Percentiles rank a stretch among this genome's conserved stretches.
These are phyloP conservation scores for Coptodon rendalli DNA, from an alignment of 2,113 vertebrate genomes.

Conservation along the genomic window DNA sequence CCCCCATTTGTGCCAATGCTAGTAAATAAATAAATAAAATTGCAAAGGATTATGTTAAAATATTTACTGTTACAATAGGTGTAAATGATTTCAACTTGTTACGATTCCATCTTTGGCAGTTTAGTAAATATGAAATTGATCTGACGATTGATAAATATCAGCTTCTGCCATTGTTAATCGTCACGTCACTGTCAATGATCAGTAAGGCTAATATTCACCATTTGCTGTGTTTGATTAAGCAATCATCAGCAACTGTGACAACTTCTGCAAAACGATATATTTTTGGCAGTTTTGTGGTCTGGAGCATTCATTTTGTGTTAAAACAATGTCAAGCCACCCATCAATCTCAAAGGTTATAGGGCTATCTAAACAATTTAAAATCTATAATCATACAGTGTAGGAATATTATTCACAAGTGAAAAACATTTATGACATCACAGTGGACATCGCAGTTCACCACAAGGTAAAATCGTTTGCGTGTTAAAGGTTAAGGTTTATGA, in stretches of 20 bases:
- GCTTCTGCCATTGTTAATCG: neutral
- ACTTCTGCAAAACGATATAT: neutral
- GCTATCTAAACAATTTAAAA: neutral
- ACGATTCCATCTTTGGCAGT: neutral
- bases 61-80: neutral
- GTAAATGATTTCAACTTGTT: neutral
- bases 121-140: neutral
- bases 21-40: neutral
- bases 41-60: neutral
- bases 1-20: neutral
- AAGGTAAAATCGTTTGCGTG: neutral
- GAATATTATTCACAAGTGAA: neutral
- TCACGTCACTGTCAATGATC: neutral
- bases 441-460: neutral
- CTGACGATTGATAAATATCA: neutral
- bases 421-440: neutral
- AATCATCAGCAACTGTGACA: neutral
- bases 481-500: neutral
- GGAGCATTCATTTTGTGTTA: too few species aligned
- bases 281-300: neutral
- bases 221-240: neutral
- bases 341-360: neutral
- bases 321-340: neutral
- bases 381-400: neutral
- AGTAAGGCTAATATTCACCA: neutral